A percentile compares a stretch with the other conserved stretches of the same genome.
Evolutionary conservation across 2,113 vertebrate genomes (phyloP).

Genomic region (Vimba vimba): DNA sequence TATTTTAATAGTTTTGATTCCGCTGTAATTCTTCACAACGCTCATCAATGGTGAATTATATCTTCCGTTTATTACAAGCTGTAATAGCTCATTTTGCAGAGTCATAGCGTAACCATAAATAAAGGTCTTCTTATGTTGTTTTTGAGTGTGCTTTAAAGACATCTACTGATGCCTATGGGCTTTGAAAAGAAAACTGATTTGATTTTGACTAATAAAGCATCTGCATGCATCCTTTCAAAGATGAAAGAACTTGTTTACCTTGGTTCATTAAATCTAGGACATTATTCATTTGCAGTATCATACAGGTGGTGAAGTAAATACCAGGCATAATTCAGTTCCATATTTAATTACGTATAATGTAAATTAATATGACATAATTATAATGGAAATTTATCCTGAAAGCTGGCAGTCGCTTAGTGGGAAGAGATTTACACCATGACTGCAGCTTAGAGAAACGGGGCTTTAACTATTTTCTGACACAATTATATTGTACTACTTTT

Average conservation of each 20-base stretch:
- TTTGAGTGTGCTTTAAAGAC: slow-evolving; percentile 6
- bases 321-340: neutral
- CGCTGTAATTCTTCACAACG: slow-evolving; percentile 15
- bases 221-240: neutral
- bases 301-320: neutral
- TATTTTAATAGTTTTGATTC: slow-evolving; percentile 45
- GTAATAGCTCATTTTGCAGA: slow-evolving; percentile 15
- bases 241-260: slow-evolving; percentile 15
- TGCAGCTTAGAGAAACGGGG: slow-evolving; percentile 1
- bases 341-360: slow-evolving; percentile 4
- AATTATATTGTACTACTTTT: slow-evolving; percentile 35
- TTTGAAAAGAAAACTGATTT: slow-evolving; percentile 9
- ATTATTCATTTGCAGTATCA: neutral
- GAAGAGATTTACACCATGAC: slow-evolving; percentile 14
- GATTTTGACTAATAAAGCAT: slow-evolving; percentile 23
- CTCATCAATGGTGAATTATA: slow-evolving; percentile 27
- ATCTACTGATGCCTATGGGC: neutral
- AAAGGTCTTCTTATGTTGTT: slow-evolving; percentile 25
- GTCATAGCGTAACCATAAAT: slow-evolving; percentile 18
- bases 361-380: slow-evolving; percentile 12
- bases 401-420: neutral
- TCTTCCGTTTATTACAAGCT: slow-evolving; percentile 18
- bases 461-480: slow-evolving; percentile 31
- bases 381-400: slow-evolving; percentile 6
- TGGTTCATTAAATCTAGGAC: neutral